Evolutionary conservation across 2,113 vertebrate species (phyloP), one percentile per base, ranked within the genome.

Genomic region (Psettodes erumei): DNA sequence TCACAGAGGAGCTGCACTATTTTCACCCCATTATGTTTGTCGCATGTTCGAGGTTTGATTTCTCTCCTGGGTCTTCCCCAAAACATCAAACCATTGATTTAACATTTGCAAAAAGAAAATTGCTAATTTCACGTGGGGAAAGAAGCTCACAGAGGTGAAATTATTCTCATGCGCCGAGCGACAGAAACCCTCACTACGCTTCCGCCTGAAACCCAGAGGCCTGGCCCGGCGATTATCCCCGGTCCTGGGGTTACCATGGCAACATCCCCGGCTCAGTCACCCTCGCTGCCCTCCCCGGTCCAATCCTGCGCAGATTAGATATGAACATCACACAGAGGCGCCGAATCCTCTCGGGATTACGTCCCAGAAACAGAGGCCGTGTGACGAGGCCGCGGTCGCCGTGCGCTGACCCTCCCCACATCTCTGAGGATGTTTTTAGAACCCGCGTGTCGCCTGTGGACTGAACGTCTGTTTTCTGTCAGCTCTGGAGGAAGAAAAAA

Each of bases 241-340:
- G 35, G 48, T 60, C 68, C 43, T 51, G 3, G 0, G 56, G 85
- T 89, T 53, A 56, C 88, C 82, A 78, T 86, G 73, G 87, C 67
- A 85, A 86, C 85, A 78, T 64, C 61, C 75, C 47, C 27, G 64
- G 72, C 73, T 82, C 62, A 61, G 23, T 62, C 70, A 42, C 48
- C 51, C 27, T 58, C 37, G 56, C 55, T 64, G 33, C 75, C 70
- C 78, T 77, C 65, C 32, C n/a, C 30, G 58, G 50, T 48, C 61
- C 79, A 81, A 85, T 86, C 75, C 85, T 81, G 71, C 8, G 11
- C 76, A 83, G 79, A 86, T 90, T 82, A 82, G 78, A 88, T 86
- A 81, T 38, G 37, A 75, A 35, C 80, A 76, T 83, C 64, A 70
- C 25, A 71, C 55, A 70, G 77, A 45, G 45, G 30, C 72, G 23